phyloP scores from a whole-genome alignment of 2,797 vertebrate species.

The Tauraco hartlaubi region DNA sequence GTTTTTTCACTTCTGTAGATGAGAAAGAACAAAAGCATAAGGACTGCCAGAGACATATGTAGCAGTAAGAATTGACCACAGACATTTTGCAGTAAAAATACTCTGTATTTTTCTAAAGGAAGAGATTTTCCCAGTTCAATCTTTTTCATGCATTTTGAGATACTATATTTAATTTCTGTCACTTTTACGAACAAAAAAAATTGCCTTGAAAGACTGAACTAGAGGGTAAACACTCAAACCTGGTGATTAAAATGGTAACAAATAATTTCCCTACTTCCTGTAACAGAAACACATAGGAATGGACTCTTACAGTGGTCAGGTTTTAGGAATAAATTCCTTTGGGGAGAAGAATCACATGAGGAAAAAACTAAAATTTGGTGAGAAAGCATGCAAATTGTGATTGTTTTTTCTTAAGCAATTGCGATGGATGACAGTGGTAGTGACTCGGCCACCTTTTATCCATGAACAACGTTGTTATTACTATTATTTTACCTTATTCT shows the following conservation, averaged over 20 bases:
- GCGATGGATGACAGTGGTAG: neutral
- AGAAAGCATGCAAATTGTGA: neutral
- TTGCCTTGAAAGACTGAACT: neutral
- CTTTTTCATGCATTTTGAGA: neutral
- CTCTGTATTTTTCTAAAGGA: neutral
- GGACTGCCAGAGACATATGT: neutral
- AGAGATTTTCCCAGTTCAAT: neutral
- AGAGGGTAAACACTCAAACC: neutral
- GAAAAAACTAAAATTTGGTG: neutral
- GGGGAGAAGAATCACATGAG: neutral
- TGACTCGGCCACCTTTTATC: neutral
- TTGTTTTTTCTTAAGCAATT: neutral
- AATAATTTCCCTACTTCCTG: neutral
- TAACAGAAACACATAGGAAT: neutral
- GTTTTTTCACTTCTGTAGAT: neutral
- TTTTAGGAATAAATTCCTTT: neutral
- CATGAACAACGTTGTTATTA: neutral
- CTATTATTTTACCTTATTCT: neutral
- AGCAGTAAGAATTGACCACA: slow-evolving; percentile 28
- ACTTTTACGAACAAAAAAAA: neutral
- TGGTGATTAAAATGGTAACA: neutral
- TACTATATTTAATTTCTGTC: neutral
- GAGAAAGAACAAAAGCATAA: slow-evolving; percentile 29
- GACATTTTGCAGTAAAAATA: neutral
- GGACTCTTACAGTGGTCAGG: neutral